Evolutionary conservation across 1,140 invertebrate genomes (phyloP).

Genomic region (Musca domestica): DNA sequence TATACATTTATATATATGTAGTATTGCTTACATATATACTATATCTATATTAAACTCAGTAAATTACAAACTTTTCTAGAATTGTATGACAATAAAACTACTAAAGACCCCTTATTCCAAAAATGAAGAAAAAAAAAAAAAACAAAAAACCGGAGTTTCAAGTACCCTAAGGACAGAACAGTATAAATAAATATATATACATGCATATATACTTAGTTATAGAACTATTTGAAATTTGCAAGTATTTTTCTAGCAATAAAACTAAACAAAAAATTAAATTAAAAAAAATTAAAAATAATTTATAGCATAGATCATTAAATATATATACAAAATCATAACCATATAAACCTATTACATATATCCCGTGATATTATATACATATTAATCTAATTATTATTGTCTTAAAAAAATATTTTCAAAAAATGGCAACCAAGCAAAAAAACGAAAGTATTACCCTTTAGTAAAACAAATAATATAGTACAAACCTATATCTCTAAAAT

Average conservation of each 20-base stretch:
- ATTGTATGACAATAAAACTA: slow-evolving; percentile 23
- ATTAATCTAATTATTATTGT: neutral
- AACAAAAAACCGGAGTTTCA: neutral
- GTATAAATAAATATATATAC: neutral
- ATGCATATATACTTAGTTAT: neutral
- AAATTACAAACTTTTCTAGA: slow-evolving; percentile 10
- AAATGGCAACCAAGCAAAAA: neutral
- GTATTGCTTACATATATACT: too few species aligned
- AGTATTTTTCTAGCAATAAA: neutral
- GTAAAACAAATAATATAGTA: slow-evolving; percentile 16
- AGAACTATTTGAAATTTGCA: neutral
- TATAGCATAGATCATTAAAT: neutral
- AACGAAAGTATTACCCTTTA: too few species aligned
- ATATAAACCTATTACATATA: neutral
- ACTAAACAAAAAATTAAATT: neutral
- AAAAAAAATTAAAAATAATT: neutral
- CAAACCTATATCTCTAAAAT: slow-evolving; percentile 25
- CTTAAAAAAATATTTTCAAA: too few species aligned
- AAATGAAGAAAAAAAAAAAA: neutral
- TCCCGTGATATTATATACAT: neutral
- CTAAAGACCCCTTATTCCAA: neutral
- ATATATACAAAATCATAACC: neutral
- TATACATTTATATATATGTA: too few species aligned
- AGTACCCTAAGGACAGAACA: neutral
- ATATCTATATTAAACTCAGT: neutral